Base-by-base conservation (phyloP, 2,113 vertebrate genomes). In the Gasterosteus nipponicus region DNA sequence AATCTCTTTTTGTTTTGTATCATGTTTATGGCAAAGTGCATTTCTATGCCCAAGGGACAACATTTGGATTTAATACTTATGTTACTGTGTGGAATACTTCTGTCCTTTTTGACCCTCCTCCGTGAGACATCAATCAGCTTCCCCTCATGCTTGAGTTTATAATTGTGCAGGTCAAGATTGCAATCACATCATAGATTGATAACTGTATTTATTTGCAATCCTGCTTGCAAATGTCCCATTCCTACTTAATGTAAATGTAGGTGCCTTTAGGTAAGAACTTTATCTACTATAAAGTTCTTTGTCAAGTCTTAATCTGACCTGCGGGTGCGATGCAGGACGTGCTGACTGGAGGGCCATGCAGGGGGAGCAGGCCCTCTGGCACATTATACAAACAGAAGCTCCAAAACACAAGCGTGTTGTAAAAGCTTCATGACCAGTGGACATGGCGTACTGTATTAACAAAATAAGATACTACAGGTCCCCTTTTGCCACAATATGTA, bases 51-150 rank as follows among this genome's bases (percentile, higher is more conserved):
- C 7, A 56, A 7, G 26, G 22, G 42, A 44, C 42, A 41, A 41
- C 41, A 46, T 46, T 15, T 26, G 53, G 60, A 18, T 19, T 49
- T n/a, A 0, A 69, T 2, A 7, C 31, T 57, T 4, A 16, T 49
- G 33, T 12, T n/a, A 80, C 91, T 0, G 58, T 92, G 56, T 95
- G 94, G 93, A 95, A 93, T 15, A 6, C 70, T 1, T 91, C 93
- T 2, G 93, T 95, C 83, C 84, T 95, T 31, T 95, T 95, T 77
- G 92, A 65, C 53, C 10, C 94, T 12, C 94, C 95, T 0, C 8
- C 88, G 0, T 93, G 93, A 78, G 91, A 94, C 81, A 79, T 93
- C 73, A 80, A 66, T 58, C 83, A 91, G 46, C 85, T 93, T 15
- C 67, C 80, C 0, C 82, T 95, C 59, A 38, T 77, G 60, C 31